Conservation (phyloP, 2,888 invertebrate species). For the Alitta virens region DNA sequence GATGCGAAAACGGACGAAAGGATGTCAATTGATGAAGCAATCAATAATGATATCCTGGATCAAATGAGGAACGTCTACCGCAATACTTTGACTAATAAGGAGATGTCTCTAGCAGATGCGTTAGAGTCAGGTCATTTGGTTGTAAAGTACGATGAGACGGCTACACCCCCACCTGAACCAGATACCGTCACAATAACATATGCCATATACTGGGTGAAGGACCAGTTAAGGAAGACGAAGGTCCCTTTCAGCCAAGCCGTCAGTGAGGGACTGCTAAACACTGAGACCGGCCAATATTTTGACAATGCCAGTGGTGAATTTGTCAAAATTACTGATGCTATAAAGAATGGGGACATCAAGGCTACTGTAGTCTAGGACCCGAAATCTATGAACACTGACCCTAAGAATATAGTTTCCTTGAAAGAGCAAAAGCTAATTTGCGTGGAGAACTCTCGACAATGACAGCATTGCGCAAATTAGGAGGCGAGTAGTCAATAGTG, state of each 20-base stretch:
- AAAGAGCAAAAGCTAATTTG: constrained; percentile 9
- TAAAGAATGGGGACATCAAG: constrained; percentile 52
- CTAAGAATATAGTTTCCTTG: constrained; percentile 47
- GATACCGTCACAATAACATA: constrained; percentile 49
- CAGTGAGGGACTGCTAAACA: constrained; percentile 38
- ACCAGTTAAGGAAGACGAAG: constrained; percentile 37
- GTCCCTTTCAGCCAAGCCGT: constrained; percentile 32
- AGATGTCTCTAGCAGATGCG: constrained; percentile 27
- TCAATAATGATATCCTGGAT: constrained; percentile 24
- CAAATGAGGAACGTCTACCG: constrained; percentile 24
- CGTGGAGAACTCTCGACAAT: no score
- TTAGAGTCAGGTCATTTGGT: constrained; percentile 29
- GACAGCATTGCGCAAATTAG: no score
- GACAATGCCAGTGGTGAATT: constrained; percentile 43
- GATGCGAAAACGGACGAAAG: constrained; percentile 23
- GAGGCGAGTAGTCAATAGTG: no score
- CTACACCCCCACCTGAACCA: constrained; percentile 24
- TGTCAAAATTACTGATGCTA: constrained; percentile 49
- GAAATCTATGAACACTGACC: constrained; percentile 44
- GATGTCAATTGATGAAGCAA: constrained; percentile 27
- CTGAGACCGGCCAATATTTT: constrained; percentile 42
- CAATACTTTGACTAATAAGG: constrained; percentile 18
- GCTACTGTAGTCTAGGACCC: constrained; percentile 47
- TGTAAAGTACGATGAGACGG: constrained; percentile 27
- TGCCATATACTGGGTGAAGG: constrained; percentile 49